Conservation (phyloP, 2,797 vertebrate species). For the Myripristis jacobus region DNA sequence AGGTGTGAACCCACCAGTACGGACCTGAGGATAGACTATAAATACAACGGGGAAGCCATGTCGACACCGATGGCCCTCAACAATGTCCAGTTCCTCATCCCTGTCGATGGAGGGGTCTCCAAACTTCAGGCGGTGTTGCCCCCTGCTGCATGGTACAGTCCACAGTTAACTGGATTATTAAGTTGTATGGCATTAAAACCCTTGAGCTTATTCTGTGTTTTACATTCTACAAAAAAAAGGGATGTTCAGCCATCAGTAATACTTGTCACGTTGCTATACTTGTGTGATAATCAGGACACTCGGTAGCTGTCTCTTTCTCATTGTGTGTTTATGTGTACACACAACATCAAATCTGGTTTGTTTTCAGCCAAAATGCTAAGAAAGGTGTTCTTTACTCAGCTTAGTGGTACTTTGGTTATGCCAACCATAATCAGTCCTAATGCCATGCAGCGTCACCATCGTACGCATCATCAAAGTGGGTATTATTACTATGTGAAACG, state of each 20-base stretch:
- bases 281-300: no score
- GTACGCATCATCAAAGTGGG: no score
- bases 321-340: no score
- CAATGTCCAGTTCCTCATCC: constrained; percentile 97
- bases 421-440: neutral
- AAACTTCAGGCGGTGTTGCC: constrained; percentile 97
- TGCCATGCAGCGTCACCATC: neutral
- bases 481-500: no score
- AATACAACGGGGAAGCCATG: constrained; percentile 96
- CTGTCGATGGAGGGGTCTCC: constrained; percentile 92
- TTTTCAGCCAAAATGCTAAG: neutral
- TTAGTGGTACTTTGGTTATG: neutral
- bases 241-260: no score
- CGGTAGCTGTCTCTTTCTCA: no score
- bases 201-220: neutral
- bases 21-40: constrained; percentile 97
- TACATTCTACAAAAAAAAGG: neutral
- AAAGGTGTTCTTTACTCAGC: neutral
- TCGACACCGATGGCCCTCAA: constrained; percentile 91
- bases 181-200: neutral
- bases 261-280: no score
- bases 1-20: constrained; percentile 94
- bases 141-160: constrained; percentile 92
- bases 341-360: no score
- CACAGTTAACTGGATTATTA: neutral